A percentile compares a stretch with the other conserved stretches of the same genome.
phyloP scores from a whole-genome alignment of 2,888 invertebrate species.

The Lamproptera curius region DNA sequence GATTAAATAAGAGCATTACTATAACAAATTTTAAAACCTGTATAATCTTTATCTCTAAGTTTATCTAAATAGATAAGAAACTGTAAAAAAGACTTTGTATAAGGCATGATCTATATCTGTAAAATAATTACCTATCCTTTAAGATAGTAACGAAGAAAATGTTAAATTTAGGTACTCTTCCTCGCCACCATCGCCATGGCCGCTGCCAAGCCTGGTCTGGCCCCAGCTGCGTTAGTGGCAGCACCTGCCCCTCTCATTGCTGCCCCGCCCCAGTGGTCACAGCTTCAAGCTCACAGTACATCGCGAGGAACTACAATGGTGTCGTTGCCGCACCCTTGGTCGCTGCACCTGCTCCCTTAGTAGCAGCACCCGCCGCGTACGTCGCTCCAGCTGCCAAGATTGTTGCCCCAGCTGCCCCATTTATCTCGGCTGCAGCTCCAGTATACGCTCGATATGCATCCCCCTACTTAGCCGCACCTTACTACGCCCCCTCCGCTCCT shows the following conservation, averaged over 20 bases:
- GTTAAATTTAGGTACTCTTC: slow-evolving; percentile 41
- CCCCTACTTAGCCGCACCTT: slow-evolving; percentile 25
- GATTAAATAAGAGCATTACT: background rate
- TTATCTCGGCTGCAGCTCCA: slow-evolving; percentile 38
- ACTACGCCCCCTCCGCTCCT: slow-evolving; percentile 28
- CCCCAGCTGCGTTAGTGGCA: slow-evolving; percentile 41
- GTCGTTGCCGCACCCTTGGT: slow-evolving; percentile 75
- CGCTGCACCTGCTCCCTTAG: slow-evolving; percentile 50
- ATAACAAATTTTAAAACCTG: background rate
- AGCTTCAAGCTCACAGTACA: slow-evolving; percentile 81
- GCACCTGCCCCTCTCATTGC: slow-evolving; percentile 46
- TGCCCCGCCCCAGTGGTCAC: slow-evolving; percentile 78
- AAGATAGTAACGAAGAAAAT: background rate
- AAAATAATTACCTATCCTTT: background rate
- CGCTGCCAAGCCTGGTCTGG: slow-evolving; percentile 44
- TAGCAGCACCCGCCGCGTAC: slow-evolving; percentile 42
- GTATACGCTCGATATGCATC: slow-evolving; percentile 37
- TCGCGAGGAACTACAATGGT: slow-evolving; percentile 79
- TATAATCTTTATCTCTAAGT: background rate
- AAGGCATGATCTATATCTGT: background rate
- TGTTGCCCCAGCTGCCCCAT: slow-evolving; percentile 24
- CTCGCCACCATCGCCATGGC: slow-evolving; percentile 46
- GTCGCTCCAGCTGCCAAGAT: slow-evolving; percentile 43
- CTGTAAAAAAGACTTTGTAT: background rate
- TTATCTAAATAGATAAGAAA: background rate